Evolutionary conservation across 2,113 vertebrate species (phyloP).

Genomic region (Ciconia boyciana): DNA sequence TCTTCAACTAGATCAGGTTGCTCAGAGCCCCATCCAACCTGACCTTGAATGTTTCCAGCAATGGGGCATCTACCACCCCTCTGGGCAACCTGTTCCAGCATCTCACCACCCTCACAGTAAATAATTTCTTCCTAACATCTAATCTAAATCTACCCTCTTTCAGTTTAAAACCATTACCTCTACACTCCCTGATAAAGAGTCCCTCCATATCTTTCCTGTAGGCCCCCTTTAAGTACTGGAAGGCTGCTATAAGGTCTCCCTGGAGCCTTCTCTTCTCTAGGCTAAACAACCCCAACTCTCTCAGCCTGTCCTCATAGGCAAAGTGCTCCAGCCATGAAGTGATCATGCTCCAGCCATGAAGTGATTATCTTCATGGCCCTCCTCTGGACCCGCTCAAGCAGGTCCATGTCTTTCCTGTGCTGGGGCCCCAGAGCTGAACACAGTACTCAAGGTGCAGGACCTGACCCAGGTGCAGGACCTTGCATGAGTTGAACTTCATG

Average conservation of each 20-base stretch:
- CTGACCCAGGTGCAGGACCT: neutral
- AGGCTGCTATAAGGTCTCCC: neutral
- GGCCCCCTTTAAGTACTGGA: neutral
- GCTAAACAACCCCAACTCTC: neutral
- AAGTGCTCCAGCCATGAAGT: neutral
- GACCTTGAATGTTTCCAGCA: neutral
- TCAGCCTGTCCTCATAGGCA: neutral
- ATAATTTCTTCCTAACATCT: neutral
- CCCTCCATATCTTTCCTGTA: neutral
- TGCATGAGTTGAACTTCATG: neutral
- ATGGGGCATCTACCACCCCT: neutral
- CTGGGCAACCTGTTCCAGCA: no score
- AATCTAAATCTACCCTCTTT: neutral
- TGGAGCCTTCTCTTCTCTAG: neutral
- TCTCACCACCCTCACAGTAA: neutral
- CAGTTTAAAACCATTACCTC: fast-evolving
- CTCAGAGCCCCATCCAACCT: neutral
- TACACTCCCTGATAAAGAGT: neutral
- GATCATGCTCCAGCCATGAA: neutral
- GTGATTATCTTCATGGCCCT: neutral
- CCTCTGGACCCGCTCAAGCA: neutral
- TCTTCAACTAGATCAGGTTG: neutral
- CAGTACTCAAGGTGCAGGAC: neutral
- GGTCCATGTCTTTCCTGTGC: neutral
- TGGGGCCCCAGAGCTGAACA: neutral